Base-by-base conservation (phyloP, 2,113 vertebrate species). In the Lagopus leucura region DNA sequence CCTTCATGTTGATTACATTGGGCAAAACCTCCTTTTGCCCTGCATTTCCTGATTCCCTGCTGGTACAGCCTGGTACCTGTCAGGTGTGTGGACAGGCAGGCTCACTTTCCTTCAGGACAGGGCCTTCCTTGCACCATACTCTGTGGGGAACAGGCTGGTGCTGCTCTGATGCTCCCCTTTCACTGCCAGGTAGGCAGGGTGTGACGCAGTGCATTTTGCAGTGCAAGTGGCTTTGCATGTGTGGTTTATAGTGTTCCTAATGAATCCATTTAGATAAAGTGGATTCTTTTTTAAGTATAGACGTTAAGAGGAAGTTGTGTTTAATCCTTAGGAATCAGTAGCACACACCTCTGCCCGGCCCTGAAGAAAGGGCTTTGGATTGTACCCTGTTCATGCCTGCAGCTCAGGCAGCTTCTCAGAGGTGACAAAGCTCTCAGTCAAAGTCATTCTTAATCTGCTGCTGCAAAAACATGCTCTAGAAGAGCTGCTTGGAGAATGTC, bases 201-300 rank as follows among this genome's bases (percentile, higher is more conserved):
- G 57, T 92, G 34, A 78, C 43, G 54, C 7, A 52, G 81, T 55
- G 58, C 67, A 30, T 86, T 76, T 42, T 80, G 86, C 19, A 91
- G 76, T 54, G 88, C 91, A 86, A 93, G 79, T 77, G 38, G 76
- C 76, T 96, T 93, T 88, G 85, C 92, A 47, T 94, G 91, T 80
- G 89, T 66, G 78, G 64, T 93, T 87, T 93, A 55, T 82, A 85
- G 78, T 11, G 20, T 65, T 72, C 74, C 52, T 95, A 89, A 92
- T 94, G 42, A 96, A 95, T 96, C 92, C 91, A 27, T 58, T 96
- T 95, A 96, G 89, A 67, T 77, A 92, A 96, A 95, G 94, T 77
- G 74, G 95, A 95, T 96, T 96, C 63, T 75, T 86, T 82, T 63
- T 84, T 63, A 86, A 91, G 87, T 64, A 83, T 17, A 92, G 82